Evolutionary conservation across 2,797 vertebrate genomes (phyloP).

Genomic region (Malacoctenus gilli): DNA sequence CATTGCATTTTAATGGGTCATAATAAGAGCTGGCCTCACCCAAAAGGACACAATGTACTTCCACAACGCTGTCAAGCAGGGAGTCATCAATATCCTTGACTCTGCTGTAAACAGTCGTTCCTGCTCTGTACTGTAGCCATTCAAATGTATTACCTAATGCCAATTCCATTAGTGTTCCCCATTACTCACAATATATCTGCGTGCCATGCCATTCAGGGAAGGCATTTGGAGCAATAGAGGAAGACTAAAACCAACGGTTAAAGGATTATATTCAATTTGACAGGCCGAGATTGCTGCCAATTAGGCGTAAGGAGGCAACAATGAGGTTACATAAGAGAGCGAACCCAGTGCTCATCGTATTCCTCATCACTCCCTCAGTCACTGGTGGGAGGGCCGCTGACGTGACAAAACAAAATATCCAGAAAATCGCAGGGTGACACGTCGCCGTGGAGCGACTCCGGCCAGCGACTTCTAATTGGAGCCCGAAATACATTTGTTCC

Average conservation of each 20-base stretch:
- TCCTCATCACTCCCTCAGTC: slow-evolving; percentile 36
- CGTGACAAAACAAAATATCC: slow-evolving; percentile 55
- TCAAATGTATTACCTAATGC: slow-evolving; percentile 62
- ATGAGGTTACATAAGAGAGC: slow-evolving; percentile 63
- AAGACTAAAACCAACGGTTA: slow-evolving; percentile 48
- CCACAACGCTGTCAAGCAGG: slow-evolving; percentile 44
- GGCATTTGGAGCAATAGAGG: slow-evolving; percentile 49
- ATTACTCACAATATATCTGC: slow-evolving; percentile 69
- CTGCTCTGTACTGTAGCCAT: slow-evolving; percentile 44
- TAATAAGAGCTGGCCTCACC: slow-evolving; percentile 31
- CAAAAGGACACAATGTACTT: slow-evolving; percentile 48
- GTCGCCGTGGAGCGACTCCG: slow-evolving; percentile 27
- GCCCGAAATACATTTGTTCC: slow-evolving; percentile 68
- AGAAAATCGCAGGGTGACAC: slow-evolving; percentile 57
- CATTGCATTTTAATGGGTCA: slow-evolving; percentile 64
- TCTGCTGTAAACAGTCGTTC: slow-evolving; percentile 44
- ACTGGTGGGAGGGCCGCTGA: slow-evolving; percentile 43
- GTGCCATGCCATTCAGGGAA: slow-evolving; percentile 60
- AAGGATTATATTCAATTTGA: slow-evolving; percentile 67
- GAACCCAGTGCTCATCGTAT: slow-evolving; percentile 31
- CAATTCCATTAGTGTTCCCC: slow-evolving; percentile 65
- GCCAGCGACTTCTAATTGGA: slow-evolving; percentile 59
- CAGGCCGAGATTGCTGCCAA: slow-evolving; percentile 64
- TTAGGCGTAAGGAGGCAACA: slow-evolving; percentile 63
- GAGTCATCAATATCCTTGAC: slow-evolving; percentile 56